A percentile compares a stretch with the other conserved stretches of the same genome.
These are phyloP conservation scores for Osmerus eperlanus DNA, from an alignment of 2,113 vertebrate species.

Conservation along the genomic window DNA sequence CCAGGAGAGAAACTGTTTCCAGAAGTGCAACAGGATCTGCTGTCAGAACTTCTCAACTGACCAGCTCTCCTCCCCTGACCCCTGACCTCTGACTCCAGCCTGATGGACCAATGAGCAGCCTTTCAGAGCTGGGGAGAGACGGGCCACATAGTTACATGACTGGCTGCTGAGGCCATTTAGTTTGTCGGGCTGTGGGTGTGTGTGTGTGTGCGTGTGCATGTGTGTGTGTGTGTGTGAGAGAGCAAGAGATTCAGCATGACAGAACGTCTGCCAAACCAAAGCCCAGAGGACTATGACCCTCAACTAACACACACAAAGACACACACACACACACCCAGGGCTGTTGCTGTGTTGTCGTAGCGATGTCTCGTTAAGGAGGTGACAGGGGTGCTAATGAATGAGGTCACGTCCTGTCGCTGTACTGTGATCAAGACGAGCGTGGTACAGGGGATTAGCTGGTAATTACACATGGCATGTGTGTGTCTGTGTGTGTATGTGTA, in stretches of 20 bases:
- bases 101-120: too few relatives aligned
- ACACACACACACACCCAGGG: neutral
- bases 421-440: constrained; percentile 16
- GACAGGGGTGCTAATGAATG: constrained; percentile 22
- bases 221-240: neutral
- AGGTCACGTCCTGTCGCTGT: constrained; percentile 26
- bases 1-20: too few relatives aligned
- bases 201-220: neutral
- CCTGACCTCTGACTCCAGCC: too few relatives aligned
- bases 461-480: constrained; percentile 32
- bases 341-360: neutral
- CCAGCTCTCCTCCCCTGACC: too few relatives aligned
- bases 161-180: too few relatives aligned
- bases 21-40: too few relatives aligned
- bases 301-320: neutral
- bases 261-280: neutral
- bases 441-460: constrained; percentile 19
- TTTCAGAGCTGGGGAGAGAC: too few relatives aligned
- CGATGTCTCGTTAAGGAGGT: neutral
- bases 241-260: neutral
- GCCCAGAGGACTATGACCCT: neutral
- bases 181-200: too few relatives aligned
- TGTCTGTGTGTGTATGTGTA: constrained; percentile 4
- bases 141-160: too few relatives aligned
- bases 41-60: too few relatives aligned